phyloP scores from a whole-genome alignment of 2,113 vertebrate genomes.

The Galeopterus variegatus region DNA sequence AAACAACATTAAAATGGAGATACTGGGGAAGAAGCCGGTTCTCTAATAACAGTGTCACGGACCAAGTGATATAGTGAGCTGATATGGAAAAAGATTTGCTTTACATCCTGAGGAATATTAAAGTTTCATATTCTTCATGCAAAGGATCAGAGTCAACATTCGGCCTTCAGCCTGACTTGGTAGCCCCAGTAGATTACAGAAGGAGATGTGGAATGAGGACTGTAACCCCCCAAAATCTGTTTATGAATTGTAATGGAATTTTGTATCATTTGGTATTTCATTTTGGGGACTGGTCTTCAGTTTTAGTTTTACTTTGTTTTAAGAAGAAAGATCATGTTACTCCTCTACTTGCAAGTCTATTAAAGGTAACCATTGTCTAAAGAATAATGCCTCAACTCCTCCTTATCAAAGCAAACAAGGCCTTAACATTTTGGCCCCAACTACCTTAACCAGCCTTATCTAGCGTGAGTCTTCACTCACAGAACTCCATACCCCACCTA shows the following conservation, averaged over 20 bases:
- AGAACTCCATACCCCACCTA: not conserved
- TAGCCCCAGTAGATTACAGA: not conserved
- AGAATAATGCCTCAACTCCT: not conserved
- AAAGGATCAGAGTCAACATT: not conserved
- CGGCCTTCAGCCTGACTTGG: not conserved
- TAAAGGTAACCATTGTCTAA: not conserved
- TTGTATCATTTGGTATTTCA: not conserved
- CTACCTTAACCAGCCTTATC: not conserved
- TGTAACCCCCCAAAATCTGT: not conserved
- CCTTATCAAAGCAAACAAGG: conserved; percentile 48
- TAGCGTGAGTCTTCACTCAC: not conserved
- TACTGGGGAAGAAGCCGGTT: not conserved
- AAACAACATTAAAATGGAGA: not conserved
- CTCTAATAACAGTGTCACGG: not conserved
- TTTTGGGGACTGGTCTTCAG: not conserved
- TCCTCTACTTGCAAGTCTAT: not conserved
- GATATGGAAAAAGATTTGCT: not conserved
- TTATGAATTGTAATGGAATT: not conserved
- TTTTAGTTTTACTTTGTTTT: conserved; percentile 45
- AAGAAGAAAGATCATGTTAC: not conserved
- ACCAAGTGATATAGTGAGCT: not conserved
- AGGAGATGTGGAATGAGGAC: not conserved
- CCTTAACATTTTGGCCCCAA: not conserved
- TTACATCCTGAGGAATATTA: not conserved
- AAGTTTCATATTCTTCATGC: not conserved